Evolutionary conservation across 2,113 vertebrate genomes (phyloP).

Genomic region (Daboia siamensis): DNA sequence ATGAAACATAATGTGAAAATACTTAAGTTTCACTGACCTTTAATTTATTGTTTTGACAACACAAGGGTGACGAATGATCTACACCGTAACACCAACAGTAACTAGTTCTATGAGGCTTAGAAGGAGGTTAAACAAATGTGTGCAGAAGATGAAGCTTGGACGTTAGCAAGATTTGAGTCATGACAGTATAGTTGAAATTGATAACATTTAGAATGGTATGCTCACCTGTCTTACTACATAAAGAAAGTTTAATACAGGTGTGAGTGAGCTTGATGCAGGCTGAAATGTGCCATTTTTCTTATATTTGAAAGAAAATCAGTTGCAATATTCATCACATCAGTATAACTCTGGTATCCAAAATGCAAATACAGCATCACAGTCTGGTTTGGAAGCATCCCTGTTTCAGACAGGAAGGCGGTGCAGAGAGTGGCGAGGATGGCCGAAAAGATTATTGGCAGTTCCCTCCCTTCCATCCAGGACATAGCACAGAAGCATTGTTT

Average conservation of each 20-base stretch:
- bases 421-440: no score
- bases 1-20: background rate
- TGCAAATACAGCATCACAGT: background rate
- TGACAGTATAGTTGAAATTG: background rate
- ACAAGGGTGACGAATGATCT: background rate
- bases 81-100: background rate
- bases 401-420: no score
- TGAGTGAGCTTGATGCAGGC: background rate
- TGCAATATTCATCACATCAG: no score
- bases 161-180: background rate
- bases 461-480: no score
- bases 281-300: background rate
- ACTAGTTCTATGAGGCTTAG: background rate
- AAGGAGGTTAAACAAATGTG: background rate
- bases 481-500: no score
- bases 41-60: background rate
- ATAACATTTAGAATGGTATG: background rate
- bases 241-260: background rate
- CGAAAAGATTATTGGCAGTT: no score
- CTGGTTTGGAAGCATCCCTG: no score
- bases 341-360: background rate
- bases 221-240: background rate
- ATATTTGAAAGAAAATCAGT: background rate
- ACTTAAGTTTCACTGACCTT: background rate
- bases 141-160: background rate